These are phyloP conservation scores for Diadumene lineata DNA, from an alignment of 92 coral and sea anemone genomes.

Conservation along the genomic window DNA sequence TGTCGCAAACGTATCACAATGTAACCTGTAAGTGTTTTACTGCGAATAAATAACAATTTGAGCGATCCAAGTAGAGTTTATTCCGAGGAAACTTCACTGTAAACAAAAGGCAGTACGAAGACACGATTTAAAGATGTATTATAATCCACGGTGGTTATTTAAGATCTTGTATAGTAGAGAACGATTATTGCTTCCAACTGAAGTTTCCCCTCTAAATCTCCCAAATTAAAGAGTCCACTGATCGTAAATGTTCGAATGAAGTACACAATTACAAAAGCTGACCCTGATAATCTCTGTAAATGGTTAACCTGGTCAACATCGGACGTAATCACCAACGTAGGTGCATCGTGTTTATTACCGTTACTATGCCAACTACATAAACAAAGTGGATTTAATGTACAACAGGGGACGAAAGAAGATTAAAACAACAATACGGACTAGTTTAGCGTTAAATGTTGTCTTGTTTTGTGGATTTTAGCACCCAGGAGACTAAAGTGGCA, in stretches of 20 bases:
- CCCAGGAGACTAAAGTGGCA: constrained; percentile 2
- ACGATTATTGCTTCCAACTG: neutral
- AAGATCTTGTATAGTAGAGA: too few species aligned
- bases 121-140: neutral
- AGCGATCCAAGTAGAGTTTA: neutral
- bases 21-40: neutral
- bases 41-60: neutral
- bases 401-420: constrained; percentile 5
- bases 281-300: constrained; percentile 3
- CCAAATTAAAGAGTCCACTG: neutral
- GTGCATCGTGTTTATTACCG: constrained; percentile 1
- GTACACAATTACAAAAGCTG: neutral
- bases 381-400: constrained; percentile 5
- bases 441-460: constrained; percentile 7
- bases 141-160: too few species aligned
- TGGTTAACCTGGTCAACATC: constrained; percentile 3
- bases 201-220: neutral
- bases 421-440: neutral
- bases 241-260: neutral
- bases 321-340: constrained; percentile 8
- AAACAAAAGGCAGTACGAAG: neutral
- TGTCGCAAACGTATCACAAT: neutral
- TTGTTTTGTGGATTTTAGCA: neutral
- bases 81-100: neutral
- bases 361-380: constrained; percentile 39